Evolutionary conservation across 2,797 vertebrate species (phyloP).

Genomic region (Atherinosoma microstoma): DNA sequence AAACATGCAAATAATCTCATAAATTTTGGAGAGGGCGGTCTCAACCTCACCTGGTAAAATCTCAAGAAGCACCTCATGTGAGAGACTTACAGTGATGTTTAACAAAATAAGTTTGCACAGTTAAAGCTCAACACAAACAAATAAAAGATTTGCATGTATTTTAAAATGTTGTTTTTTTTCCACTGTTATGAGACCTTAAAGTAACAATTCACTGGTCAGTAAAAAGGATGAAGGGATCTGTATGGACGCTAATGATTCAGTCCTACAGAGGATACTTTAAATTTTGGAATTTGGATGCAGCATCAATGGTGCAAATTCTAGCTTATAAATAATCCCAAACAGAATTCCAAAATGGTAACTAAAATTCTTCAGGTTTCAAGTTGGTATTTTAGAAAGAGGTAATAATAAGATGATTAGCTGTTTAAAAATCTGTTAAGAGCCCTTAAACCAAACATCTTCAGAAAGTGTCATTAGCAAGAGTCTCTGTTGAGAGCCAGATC

Average conservation of each 20-base stretch:
- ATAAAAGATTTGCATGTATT: constrained; percentile 12
- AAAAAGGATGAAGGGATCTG: constrained; percentile 24
- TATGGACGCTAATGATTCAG: constrained; percentile 14
- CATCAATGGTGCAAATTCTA: constrained; percentile 58
- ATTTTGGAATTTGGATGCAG: constrained; percentile 57
- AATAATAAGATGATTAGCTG: constrained; percentile 46
- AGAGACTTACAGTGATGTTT: neutral
- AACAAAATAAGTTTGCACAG: neutral
- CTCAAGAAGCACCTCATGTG: constrained; percentile 15
- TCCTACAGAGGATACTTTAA: neutral
- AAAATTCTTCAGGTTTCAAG: constrained; percentile 39
- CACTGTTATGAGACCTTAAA: constrained; percentile 49
- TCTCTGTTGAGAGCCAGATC: constrained; percentile 97
- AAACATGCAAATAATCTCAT: constrained; percentile 22
- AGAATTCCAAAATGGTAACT: constrained; percentile 35
- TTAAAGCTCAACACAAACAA: neutral
- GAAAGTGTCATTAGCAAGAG: constrained; percentile 89
- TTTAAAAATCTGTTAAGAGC: constrained; percentile 25
- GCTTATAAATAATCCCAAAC: constrained; percentile 57
- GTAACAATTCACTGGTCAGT: constrained; percentile 38
- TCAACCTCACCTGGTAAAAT: neutral
- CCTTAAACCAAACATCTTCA: constrained; percentile 49
- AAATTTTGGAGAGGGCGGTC: constrained; percentile 11
- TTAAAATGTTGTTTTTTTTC: constrained; percentile 28
- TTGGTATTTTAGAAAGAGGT: constrained; percentile 54